phyloP scores from a whole-genome alignment of 2,113 vertebrate genomes.

The Delphinapterus leucas region DNA sequence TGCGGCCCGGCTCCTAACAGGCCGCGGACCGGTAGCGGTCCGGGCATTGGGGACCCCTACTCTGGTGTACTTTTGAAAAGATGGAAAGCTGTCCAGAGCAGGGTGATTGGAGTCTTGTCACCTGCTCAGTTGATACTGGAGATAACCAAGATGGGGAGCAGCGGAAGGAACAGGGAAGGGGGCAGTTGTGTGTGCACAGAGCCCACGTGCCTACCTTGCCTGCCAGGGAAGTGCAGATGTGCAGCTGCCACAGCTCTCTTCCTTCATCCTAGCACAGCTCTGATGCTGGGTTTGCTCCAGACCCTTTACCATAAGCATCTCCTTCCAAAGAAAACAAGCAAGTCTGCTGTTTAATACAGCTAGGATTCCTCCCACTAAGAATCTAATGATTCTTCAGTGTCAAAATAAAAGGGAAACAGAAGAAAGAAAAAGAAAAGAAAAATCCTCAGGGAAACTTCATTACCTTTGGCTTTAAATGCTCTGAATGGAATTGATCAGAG shows the following conservation, averaged over 20 bases:
- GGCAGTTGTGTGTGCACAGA: background rate
- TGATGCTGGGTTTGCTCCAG: background rate
- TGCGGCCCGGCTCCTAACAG: no score
- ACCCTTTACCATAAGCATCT: background rate
- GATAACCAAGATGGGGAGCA: conserved; percentile 6
- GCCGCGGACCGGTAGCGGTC: no score
- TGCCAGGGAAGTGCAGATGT: conserved; percentile 25
- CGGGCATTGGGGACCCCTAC: no score
- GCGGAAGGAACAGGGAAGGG: background rate
- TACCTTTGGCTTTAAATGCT: conserved; percentile 19
- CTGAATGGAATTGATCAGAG: background rate
- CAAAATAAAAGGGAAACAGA: background rate
- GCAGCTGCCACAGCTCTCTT: background rate
- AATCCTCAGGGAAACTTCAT: background rate
- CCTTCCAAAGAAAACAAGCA: conserved; percentile 35
- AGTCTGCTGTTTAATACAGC: background rate
- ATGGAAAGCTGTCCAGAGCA: conserved; percentile 69
- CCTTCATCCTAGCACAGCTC: background rate
- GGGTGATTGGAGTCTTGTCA: conserved; percentile 75
- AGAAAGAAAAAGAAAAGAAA: background rate
- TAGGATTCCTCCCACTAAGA: background rate
- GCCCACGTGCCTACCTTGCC: background rate
- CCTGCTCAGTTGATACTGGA: conserved; percentile 67
- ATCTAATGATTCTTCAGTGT: background rate
- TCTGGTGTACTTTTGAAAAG: conserved; percentile 78